These are phyloP conservation scores for Poecilus cupreus DNA, from an alignment of 2,888 invertebrate species.

Conservation along the genomic window DNA sequence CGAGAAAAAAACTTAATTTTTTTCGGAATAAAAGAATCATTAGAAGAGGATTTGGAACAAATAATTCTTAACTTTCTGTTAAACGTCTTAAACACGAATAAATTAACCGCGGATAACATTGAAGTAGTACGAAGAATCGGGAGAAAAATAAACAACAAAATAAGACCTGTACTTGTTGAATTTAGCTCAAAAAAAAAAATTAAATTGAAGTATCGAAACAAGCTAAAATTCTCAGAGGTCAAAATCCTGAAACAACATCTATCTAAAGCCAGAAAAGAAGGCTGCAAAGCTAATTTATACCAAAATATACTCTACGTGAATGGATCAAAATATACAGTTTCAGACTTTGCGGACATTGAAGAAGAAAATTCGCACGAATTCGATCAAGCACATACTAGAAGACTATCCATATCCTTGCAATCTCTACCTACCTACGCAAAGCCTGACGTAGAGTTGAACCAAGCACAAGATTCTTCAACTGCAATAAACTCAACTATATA, in stretches of 20 bases:
- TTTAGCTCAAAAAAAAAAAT: neutral
- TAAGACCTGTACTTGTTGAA: neutral
- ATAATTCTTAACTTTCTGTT: neutral
- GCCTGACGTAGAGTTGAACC: neutral
- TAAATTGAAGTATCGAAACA: neutral
- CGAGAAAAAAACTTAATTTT: constrained; percentile 9
- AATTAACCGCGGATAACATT: neutral
- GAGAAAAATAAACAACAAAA: constrained; percentile 3
- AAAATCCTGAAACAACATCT: neutral
- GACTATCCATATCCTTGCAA: neutral
- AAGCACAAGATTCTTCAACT: neutral
- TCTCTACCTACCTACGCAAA: neutral
- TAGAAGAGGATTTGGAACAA: neutral
- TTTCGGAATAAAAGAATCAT: neutral
- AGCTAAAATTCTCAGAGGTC: neutral
- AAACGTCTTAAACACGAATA: neutral
- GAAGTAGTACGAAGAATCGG: neutral
- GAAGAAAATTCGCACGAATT: neutral
- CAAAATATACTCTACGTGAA: neutral
- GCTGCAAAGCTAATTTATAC: neutral
- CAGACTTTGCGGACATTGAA: neutral
- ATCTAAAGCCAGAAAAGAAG: neutral
- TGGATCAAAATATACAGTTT: neutral
- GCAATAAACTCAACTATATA: neutral
- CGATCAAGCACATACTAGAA: neutral